phyloP scores from a whole-genome alignment of 37 sponge, comb jelly and placozoan species.

The Geodia barretti region DNA sequence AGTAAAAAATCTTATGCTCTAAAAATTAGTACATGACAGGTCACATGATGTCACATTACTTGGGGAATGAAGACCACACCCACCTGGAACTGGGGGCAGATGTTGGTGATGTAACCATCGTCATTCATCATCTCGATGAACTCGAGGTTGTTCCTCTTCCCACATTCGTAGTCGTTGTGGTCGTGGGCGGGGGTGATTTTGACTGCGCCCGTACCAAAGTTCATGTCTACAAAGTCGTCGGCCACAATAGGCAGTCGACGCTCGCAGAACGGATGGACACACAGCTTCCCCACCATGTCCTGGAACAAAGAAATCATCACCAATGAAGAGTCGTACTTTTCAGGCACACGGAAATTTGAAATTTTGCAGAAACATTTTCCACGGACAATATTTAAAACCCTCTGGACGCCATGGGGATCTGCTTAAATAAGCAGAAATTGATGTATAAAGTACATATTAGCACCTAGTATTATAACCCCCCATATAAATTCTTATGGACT shows the following conservation, averaged over 20 bases:
- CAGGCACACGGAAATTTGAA: neutral
- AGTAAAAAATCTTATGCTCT: neutral
- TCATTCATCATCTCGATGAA: conserved; percentile 94
- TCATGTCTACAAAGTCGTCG: conserved; percentile 93
- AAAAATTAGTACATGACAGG: neutral
- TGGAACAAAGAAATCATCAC: conserved; percentile 17
- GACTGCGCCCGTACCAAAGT: conserved; percentile 96
- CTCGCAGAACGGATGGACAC: conserved; percentile 87
- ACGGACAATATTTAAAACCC: neutral
- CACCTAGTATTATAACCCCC: too few species aligned
- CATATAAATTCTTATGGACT: too few species aligned
- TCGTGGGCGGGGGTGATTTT: conserved; percentile 99
- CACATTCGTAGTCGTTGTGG: conserved; percentile 96
- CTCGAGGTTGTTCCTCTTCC: conserved; percentile 84
- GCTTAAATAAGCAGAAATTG: too few species aligned
- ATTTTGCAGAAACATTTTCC: neutral
- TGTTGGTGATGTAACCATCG: conserved; percentile 87
- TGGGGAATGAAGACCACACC: too few species aligned
- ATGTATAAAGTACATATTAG: too few species aligned
- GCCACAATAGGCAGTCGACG: conserved; percentile 82
- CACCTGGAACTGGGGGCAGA: conserved; percentile 69
- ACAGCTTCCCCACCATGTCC: conserved; percentile 78
- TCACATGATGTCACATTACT: too few species aligned
- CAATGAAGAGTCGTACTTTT: neutral
- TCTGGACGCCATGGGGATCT: too few species aligned